Evolutionary conservation across 1,140 invertebrate genomes (phyloP), one percentile per base, ranked within the genome.

Genomic region (Macrobrachium nipponense): DNA sequence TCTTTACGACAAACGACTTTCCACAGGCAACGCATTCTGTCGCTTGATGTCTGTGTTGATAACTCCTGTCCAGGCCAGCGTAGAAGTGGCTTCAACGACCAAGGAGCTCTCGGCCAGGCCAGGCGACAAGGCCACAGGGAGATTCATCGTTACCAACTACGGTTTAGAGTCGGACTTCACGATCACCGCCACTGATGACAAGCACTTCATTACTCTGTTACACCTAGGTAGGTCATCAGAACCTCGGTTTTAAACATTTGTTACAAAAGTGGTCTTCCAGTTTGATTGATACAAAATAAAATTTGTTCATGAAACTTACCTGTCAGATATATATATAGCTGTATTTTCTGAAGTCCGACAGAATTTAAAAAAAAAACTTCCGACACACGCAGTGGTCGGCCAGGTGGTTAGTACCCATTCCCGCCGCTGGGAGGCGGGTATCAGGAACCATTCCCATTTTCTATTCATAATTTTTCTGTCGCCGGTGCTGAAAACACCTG

Each of bases 1-100:
- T 66, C 8, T 66, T 66, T 27, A 7, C 23, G 27, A 66, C 15
- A 11, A 27, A 15, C 23, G 64, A 14, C 23, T 66, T 66, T 20
- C 18, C 18, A 66, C 80, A 82, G 84, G 77, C n/a, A 86, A 86
- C 27, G 58, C 15, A 4, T 86, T 86, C 68, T 64, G 84, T 20
- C 84, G 84, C 44, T 68, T 86, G 10, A 27, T 80, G 36, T 36
- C 84, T 18, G 84, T 86, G 36, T 27, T 80, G 66, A 86, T 86
- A 11, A 75, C 84, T 2, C 84, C 84, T 18, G 84, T 86, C 1
- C 62, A 86, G 27, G 68, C 84, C 4, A 80, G 68, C 12, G 84
- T 86, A 27, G 84, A 79, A n/a, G 84, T 86, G 7, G 15, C 60
- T 7, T 66, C 84, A 12, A 86, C 84, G 4, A 61, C 76, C 4